A percentile compares a stretch with the other conserved stretches of the same genome.
Evolutionary conservation across 2,888 invertebrate genomes (phyloP).

Genomic region (Danaus chrysippus): DNA sequence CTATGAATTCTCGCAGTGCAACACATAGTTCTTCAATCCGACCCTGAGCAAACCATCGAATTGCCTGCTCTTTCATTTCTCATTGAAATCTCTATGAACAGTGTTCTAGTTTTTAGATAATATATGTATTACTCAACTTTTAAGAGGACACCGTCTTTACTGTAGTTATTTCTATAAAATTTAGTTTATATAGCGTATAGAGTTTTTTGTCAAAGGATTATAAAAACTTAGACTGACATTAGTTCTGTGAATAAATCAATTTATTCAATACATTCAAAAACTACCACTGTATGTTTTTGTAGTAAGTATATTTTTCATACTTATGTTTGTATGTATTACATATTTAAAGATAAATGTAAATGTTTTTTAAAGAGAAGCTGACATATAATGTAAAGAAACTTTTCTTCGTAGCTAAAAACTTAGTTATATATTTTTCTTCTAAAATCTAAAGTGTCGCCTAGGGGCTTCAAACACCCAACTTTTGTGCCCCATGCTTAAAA

Average conservation of each 20-base stretch:
- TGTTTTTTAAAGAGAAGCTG: too few species aligned
- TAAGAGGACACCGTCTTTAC: slow-evolving; percentile 25
- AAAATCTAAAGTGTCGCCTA: too few species aligned
- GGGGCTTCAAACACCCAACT: too few species aligned
- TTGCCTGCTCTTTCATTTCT: slow-evolving; percentile 55
- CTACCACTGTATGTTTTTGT: too few species aligned
- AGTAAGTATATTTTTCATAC: too few species aligned
- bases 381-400: neutral
- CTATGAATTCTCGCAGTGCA: slow-evolving; percentile 43
- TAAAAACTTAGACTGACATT: neutral
- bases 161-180: slow-evolving; percentile 11
- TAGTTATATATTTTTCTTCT: too few species aligned
- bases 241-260: too few species aligned
- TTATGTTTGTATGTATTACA: too few species aligned
- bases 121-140: slow-evolving; percentile 29
- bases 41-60: slow-evolving; percentile 57
- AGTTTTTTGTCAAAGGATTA: neutral
- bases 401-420: neutral
- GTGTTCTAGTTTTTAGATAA: slow-evolving; percentile 55
- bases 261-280: too few species aligned
- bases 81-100: slow-evolving; percentile 53
- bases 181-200: neutral
- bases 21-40: slow-evolving; percentile 65
- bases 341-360: too few species aligned
- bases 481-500: too few species aligned